Conservation (phyloP, 2,113 vertebrate species). For the Syngnathoides biaculeatus region DNA sequence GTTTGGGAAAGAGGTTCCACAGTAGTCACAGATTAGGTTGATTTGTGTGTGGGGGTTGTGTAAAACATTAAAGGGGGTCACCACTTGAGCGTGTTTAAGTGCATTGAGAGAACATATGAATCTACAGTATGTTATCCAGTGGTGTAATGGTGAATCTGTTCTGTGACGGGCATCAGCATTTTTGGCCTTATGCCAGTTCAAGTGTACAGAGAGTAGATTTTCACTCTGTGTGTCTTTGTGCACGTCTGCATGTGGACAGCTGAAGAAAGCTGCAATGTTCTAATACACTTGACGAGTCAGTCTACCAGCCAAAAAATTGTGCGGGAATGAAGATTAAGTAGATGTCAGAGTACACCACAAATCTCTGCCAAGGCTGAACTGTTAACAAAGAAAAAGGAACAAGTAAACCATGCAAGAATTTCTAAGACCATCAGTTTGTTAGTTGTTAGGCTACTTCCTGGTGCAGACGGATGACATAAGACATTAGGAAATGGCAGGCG, state of each 20-base stretch:
- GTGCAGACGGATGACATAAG: no score
- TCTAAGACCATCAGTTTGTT: no score
- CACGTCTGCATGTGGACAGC: neutral
- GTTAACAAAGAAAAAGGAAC: no score
- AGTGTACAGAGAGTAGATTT: neutral
- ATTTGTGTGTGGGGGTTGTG: no score
- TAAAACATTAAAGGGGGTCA: neutral
- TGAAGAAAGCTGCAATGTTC: slow-evolving; percentile 8
- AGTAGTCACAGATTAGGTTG: no score
- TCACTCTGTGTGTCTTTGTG: neutral
- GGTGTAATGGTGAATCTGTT: slow-evolving; percentile 9
- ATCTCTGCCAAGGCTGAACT: no score
- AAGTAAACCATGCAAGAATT: no score
- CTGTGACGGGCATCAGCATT: slow-evolving; percentile 44
- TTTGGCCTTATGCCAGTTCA: slow-evolving; percentile 37
- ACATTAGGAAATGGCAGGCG: no score
- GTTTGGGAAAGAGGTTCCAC: no score
- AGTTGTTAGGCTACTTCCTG: no score
- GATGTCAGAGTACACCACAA: no score
- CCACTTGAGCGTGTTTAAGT: slow-evolving; percentile 8
- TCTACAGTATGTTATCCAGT: slow-evolving; percentile 6
- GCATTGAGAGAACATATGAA: slow-evolving; percentile 23
- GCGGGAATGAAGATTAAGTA: slow-evolving; percentile 12
- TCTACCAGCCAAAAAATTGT: neutral
- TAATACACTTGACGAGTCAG: slow-evolving; percentile 16